Percentiles rank a stretch among this genome's conserved stretches.
phyloP scores from a whole-genome alignment of 2,888 invertebrate genomes.

The Amblyjoppa fuscipennis region DNA sequence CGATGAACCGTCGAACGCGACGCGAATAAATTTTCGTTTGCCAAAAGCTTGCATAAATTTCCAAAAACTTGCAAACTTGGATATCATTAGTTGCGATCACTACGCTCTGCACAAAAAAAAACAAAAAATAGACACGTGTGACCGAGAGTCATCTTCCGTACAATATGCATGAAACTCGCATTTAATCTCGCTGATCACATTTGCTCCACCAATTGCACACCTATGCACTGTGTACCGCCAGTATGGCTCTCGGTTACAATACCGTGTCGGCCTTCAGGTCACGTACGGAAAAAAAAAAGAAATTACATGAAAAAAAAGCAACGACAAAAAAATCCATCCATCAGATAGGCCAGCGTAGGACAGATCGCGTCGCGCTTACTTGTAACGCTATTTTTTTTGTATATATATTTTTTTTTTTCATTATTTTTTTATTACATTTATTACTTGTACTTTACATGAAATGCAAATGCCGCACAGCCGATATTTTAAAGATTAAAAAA shows the following conservation, averaged over 20 bases:
- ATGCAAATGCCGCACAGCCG: neutral
- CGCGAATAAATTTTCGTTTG: neutral
- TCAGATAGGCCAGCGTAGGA: conserved; percentile 64
- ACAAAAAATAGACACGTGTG: conserved; percentile 68
- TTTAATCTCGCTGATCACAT: conserved; percentile 63
- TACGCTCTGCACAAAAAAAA: conserved; percentile 77
- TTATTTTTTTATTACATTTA: neutral
- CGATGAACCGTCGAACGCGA: neutral
- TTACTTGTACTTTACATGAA: neutral
- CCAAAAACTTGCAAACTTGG: neutral
- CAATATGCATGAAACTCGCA: conserved; percentile 73
- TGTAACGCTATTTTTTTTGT: conserved; percentile 48
- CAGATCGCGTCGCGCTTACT: conserved; percentile 54
- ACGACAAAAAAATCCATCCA: conserved; percentile 20
- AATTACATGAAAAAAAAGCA: conserved; percentile 37
- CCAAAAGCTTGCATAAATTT: neutral
- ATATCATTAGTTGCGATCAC: conserved; percentile 68
- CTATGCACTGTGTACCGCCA: conserved; percentile 72
- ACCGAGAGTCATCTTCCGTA: conserved; percentile 78
- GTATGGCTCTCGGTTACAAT: conserved; percentile 76
- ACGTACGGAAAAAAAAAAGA: conserved; percentile 41
- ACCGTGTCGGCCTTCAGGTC: conserved; percentile 65
- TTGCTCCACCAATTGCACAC: conserved; percentile 71
- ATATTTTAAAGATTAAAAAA: neutral
- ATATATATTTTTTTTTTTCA: neutral